phyloP scores from a whole-genome alignment of 2,113 vertebrate species.

The Daboia siamensis region DNA sequence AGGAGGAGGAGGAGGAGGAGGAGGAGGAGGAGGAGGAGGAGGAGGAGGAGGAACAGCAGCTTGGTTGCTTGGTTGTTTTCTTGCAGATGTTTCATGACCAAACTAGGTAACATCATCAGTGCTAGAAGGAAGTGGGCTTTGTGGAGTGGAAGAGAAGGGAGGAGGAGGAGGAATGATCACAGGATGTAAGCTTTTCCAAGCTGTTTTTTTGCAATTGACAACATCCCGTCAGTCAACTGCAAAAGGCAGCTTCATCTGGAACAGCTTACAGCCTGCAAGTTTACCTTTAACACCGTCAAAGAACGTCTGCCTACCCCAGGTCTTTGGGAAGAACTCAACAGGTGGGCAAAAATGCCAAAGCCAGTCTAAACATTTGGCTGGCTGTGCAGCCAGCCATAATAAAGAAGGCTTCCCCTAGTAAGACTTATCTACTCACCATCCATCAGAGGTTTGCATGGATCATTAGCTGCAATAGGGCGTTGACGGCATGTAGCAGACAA shows the following conservation, averaged over 20 bases:
- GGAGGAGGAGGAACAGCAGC: too few species aligned
- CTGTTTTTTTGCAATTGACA: background rate
- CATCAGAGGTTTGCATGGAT: conserved; percentile 38
- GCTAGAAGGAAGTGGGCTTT: too few species aligned
- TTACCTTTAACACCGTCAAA: background rate
- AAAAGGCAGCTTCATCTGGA: background rate
- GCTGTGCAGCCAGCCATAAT: background rate
- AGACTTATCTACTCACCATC: conserved; percentile 49
- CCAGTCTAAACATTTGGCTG: background rate
- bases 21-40: fast-evolving
- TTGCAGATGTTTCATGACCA: too few species aligned
- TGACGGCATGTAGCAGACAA: background rate
- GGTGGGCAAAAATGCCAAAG: background rate
- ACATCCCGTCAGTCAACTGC: background rate
- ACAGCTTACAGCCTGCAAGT: background rate
- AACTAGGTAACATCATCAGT: too few species aligned
- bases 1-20: too few species aligned
- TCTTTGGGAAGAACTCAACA: background rate
- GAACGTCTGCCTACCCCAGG: background rate
- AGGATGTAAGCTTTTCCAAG: background rate
- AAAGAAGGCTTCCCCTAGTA: background rate
- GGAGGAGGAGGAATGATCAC: too few species aligned
- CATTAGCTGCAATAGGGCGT: fast-evolving
- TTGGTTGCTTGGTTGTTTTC: too few species aligned
- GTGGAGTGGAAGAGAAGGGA: too few species aligned